These are phyloP conservation scores for Thymelicus sylvestris DNA, from an alignment of 2,888 invertebrate genomes.

Conservation along the genomic window DNA sequence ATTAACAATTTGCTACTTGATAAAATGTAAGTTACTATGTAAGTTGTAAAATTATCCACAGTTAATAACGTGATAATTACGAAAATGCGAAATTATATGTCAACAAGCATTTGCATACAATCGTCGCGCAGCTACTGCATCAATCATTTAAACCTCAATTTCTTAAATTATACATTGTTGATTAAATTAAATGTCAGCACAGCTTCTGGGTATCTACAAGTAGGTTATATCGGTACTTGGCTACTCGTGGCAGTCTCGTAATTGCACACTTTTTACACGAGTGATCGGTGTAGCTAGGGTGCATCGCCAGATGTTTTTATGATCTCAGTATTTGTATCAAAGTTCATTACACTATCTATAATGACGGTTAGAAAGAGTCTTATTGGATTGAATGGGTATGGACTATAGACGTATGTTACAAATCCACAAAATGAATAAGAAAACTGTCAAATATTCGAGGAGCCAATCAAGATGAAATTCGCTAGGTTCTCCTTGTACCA, in stretches of 20 bases:
- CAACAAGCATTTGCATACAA: neutral
- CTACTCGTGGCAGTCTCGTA: neutral
- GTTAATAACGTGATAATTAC: neutral
- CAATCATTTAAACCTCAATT: neutral
- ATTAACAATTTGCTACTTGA: no score
- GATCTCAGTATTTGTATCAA: neutral
- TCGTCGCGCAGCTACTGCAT: neutral
- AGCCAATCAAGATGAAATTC: no score
- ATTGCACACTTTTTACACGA: neutral
- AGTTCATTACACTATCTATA: neutral
- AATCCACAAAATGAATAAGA: no score
- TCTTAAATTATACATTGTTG: neutral
- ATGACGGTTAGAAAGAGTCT: no score
- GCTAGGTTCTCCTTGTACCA: no score
- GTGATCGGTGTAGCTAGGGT: neutral
- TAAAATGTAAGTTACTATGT: no score
- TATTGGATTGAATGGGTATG: no score
- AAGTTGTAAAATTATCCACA: no score
- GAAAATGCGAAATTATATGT: neutral
- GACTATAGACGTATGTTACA: no score
- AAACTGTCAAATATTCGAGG: no score
- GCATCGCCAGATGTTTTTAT: neutral
- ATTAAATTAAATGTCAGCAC: neutral
- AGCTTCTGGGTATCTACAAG: no score
- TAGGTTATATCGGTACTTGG: no score